Percentiles rank a stretch among this genome's conserved stretches.
These are phyloP conservation scores for Carabus problematicus DNA, from an alignment of 2,888 invertebrate species.

Conservation along the genomic window DNA sequence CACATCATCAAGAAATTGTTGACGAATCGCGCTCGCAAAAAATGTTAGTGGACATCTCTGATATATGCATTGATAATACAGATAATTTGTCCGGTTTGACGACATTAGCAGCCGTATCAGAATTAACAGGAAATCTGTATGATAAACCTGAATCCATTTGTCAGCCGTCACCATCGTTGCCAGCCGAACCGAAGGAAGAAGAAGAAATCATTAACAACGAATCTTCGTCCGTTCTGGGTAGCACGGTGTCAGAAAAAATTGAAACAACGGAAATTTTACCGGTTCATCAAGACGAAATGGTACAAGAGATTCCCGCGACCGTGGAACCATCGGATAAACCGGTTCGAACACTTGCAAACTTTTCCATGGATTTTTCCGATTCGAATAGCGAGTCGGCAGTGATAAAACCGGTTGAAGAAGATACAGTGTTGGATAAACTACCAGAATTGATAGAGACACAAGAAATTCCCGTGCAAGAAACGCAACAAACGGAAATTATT, in stretches of 20 bases:
- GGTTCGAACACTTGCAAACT: conserved; percentile 51
- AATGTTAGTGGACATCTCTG: conserved; percentile 44
- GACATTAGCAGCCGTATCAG: conserved; percentile 45
- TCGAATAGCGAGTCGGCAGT: conserved; percentile 44
- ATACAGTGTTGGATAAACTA: conserved; percentile 12
- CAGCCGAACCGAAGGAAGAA: conserved; percentile 33
- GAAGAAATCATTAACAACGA: conserved; percentile 47
- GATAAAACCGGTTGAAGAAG: conserved; percentile 28
- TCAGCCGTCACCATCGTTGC: conserved; percentile 20
- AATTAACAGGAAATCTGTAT: conserved; percentile 44
- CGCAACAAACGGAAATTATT: conserved; percentile 22
- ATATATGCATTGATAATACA: conserved; percentile 36
- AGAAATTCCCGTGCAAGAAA: conserved; percentile 23
- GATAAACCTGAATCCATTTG: conserved; percentile 34
- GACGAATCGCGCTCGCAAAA: conserved; percentile 47
- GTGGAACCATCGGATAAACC: conserved; percentile 47
- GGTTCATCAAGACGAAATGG: conserved; percentile 63
- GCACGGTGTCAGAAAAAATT: conserved; percentile 17
- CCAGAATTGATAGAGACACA: not conserved
- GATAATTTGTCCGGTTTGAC: conserved; percentile 44
- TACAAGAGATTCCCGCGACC: conserved; percentile 58
- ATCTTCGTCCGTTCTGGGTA: conserved; percentile 2
- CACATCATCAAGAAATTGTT: conserved; percentile 19
- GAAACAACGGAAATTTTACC: conserved; percentile 60
- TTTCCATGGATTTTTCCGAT: conserved; percentile 56